These are phyloP conservation scores for Saccostrea glomerata DNA, from an alignment of 1,140 invertebrate species.

Conservation along the genomic window DNA sequence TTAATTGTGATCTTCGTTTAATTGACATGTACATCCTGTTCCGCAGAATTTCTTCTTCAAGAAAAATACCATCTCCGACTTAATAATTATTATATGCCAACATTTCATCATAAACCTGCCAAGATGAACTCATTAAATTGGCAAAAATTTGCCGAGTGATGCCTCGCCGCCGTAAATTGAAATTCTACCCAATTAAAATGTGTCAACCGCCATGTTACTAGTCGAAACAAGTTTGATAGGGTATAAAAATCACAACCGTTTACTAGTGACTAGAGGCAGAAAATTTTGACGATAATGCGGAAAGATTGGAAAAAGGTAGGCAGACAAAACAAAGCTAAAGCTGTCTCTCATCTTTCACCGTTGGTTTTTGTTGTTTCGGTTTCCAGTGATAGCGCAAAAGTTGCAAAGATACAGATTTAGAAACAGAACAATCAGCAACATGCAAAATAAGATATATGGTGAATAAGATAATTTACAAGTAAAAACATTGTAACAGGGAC, in stretches of 20 bases:
- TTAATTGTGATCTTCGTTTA: slow-evolving; percentile 33
- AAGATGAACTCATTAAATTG: slow-evolving; percentile 42
- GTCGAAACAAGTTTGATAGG: slow-evolving; percentile 38
- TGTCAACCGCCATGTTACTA: slow-evolving; percentile 40
- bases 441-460: neutral
- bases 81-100: slow-evolving; percentile 42
- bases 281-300: slow-evolving; percentile 14
- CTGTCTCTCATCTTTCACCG: slow-evolving; percentile 16
- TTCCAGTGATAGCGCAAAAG: neutral
- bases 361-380: neutral
- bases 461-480: too few relatives aligned
- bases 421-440: neutral
- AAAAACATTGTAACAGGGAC: too few relatives aligned
- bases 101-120: slow-evolving; percentile 40
- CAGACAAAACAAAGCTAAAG: neutral
- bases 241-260: slow-evolving; percentile 22
- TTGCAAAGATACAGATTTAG: slow-evolving; percentile 6
- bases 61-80: slow-evolving; percentile 35
- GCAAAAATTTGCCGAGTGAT: slow-evolving; percentile 45
- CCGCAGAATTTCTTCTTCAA: neutral
- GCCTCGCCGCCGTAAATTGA: slow-evolving; percentile 31
- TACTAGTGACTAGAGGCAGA: slow-evolving; percentile 23
- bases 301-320: slow-evolving; percentile 21
- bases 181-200: slow-evolving; percentile 48
- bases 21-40: slow-evolving; percentile 36